A percentile compares a stretch with the other conserved stretches of the same genome.
These are phyloP conservation scores for Acrocephalus scirpaceus DNA, from an alignment of 2,797 vertebrate genomes.

Conservation along the genomic window DNA sequence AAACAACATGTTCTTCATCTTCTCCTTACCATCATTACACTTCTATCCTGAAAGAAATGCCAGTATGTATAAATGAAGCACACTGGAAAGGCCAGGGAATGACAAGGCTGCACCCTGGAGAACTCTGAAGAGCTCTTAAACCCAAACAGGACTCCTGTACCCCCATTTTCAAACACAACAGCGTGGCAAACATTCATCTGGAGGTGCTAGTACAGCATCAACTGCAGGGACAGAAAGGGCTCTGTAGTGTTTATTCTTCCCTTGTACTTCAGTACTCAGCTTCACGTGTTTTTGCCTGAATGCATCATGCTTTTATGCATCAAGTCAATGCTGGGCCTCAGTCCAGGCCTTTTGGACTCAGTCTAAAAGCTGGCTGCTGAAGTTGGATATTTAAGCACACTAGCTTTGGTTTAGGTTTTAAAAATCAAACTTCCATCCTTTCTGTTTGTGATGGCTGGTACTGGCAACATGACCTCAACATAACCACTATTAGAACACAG, in stretches of 20 bases:
- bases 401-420: background rate
- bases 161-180: background rate
- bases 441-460: background rate
- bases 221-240: background rate
- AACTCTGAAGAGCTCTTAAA: background rate
- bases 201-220: background rate
- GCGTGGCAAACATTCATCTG: background rate
- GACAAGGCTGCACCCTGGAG: background rate
- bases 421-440: background rate
- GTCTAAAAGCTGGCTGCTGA: background rate
- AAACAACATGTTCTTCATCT: background rate
- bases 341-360: background rate
- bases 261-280: background rate
- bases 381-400: background rate
- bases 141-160: background rate
- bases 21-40: background rate
- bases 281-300: background rate
- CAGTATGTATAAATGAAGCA: background rate
- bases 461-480: background rate
- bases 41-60: background rate
- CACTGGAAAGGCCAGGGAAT: background rate
- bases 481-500: background rate
- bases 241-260: background rate
- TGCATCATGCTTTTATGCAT: background rate
- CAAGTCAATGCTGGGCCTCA: background rate